Base-by-base conservation (phyloP, 2,797 vertebrate genomes). In the Hyperoplus immaculatus region DNA sequence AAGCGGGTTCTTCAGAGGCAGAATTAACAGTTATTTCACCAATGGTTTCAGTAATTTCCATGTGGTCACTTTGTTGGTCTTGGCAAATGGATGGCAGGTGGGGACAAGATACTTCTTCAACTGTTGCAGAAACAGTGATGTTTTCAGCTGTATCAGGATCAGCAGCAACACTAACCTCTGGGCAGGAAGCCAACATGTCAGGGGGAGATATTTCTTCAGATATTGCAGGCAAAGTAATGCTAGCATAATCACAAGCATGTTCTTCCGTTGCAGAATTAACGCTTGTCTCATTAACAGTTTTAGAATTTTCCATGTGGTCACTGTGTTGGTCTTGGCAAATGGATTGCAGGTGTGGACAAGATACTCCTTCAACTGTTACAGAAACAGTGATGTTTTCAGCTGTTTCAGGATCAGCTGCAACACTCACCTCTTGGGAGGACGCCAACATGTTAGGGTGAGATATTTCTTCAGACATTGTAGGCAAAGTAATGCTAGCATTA, bases 61-160 rank as follows among this genome's bases (percentile, higher is more conserved):
- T 8, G 3, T 7, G 0, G 11, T 64, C 47, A 45, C 12, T 51
- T 41, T 54, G 41, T n/a, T 38, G 38, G 38, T 73, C n/a, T 47
- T 64, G 29, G 55, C 15, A 39, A 21, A 56, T 13, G 49, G 60
- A 64, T 21, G 49, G 4, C 38, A 64, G 55, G 8, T 15, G 8
- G 56, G 60, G 46, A 53, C 10, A 56, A 72, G 36, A 47, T 11
- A 47, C 38, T 43, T 81, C 53, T 53, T 77, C 65, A 56, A 4
- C 29, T 8, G 14, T 38, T 63, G n/a, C 29, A 59, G 21, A 43
- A 6, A 8, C 8, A 16, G 51, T 38, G 38, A 14, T 1, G 13
- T 66, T 59, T 42, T 58, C 58, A 64, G 21, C 36, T 6, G 8
- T n/a, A 47, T 56, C 58, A 15, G 58, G 13, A 47, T 38, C 62